phyloP scores from a whole-genome alignment of 2,888 invertebrate genomes.

The Tetragonisca angustula region DNA sequence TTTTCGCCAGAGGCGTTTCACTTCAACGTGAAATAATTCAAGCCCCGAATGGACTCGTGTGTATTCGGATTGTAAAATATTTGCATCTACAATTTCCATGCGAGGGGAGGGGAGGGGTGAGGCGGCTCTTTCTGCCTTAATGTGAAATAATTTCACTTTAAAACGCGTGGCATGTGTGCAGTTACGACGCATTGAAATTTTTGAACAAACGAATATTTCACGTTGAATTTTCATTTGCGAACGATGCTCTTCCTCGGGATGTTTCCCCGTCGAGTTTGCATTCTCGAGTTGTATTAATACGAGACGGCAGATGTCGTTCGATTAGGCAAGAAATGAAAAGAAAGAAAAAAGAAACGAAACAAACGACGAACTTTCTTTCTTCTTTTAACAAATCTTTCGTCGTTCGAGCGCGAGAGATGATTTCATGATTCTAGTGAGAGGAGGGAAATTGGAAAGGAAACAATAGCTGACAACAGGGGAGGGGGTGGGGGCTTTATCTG shows the following conservation, averaged over 20 bases:
- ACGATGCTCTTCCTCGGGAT: neutral
- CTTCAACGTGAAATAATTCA: neutral
- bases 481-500: neutral
- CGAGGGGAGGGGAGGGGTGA: no score
- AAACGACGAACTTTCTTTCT: neutral
- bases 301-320: no score
- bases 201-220: neutral
- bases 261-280: neutral
- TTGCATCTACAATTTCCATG: neutral
- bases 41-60: neutral
- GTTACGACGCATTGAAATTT: neutral
- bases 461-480: neutral
- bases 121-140: neutral
- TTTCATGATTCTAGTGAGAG: neutral
- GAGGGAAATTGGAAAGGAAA: neutral
- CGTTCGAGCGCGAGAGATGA: neutral
- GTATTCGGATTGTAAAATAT: neutral
- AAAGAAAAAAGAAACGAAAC: no score
- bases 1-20: neutral
- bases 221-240: neutral
- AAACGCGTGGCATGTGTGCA: no score
- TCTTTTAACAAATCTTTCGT: neutral
- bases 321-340: no score
- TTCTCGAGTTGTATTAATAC: no score
- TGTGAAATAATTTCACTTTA: neutral